Evolutionary conservation across 2,113 vertebrate genomes (phyloP).

Genomic region (Salminus brasiliensis): DNA sequence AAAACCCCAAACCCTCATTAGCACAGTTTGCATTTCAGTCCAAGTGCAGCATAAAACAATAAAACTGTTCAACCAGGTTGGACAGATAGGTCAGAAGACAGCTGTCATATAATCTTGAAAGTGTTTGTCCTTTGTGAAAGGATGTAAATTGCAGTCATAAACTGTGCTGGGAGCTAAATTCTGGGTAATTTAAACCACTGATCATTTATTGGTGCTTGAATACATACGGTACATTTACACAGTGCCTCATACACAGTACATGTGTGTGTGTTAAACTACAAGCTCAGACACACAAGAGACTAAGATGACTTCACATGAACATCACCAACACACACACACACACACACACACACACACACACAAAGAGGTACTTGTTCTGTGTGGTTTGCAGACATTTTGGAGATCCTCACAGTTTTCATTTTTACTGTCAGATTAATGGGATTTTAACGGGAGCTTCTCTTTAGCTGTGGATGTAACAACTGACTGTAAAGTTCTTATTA

Average conservation of each 20-base stretch:
- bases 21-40: neutral
- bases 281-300: neutral
- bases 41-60: slow-evolving; percentile 1
- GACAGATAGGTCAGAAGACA: slow-evolving; percentile 2
- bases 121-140: neutral
- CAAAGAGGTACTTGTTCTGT: slow-evolving; percentile 15
- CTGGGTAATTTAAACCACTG: neutral
- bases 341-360: neutral
- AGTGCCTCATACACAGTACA: neutral
- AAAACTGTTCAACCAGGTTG: neutral
- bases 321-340: neutral
- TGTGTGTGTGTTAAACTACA: neutral
- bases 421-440: neutral
- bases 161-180: neutral
- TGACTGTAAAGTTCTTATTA: no score
- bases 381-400: neutral
- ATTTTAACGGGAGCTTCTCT: neutral
- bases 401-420: neutral
- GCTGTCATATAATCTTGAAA: neutral
- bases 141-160: slow-evolving; percentile 12
- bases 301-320: neutral
- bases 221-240: neutral
- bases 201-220: neutral
- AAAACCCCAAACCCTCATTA: neutral
- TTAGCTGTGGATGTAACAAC: neutral